Base-by-base conservation (phyloP, 2,113 vertebrate genomes). In the Prietella phreatophila region DNA sequence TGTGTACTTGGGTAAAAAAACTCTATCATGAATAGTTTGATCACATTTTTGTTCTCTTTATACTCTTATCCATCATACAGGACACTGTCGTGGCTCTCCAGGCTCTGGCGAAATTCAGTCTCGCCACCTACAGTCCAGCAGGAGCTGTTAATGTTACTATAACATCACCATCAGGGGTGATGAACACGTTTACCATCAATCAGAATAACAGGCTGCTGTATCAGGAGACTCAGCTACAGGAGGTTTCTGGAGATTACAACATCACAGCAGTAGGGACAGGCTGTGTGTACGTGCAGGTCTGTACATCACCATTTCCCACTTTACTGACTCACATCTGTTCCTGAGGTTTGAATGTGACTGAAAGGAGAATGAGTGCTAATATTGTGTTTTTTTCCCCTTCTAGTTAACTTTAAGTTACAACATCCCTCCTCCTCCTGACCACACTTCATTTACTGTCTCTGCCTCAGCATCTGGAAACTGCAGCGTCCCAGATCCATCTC, bases 91-190 rank as follows among this genome's bases (percentile, higher is more conserved):
- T 53, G 10, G 50, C 50, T 53, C 50, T 53, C 50, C 50, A 53
- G 91, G 97, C 96, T 1, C 90, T 98, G 89, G 95, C 97, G 27
- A 96, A 95, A 88, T 97, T 97, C 1, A 95, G 94, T 19, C 75
- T 92, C 0, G 90, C 93, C 92, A 95, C 93, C 0, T 96, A 95
- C 88, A 94, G 88, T 22, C 58, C 47, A 25, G 0, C 91, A 89
- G 83, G 94, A 91, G 50, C 30, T 27, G 87, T 90, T 4, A 55
- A 85, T 73, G 91, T 97, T 86, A 94, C 69, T 1, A 94, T 97
- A 89, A 94, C 88, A 0, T 95, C 95, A 0, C 17, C 85, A 1
- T 93, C 91, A 79, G 93, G 94, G 50, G 91, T 92, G 91, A 92
- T 89, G 82, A 91, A 15, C 42, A 85, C 91, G 83, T 98, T 98